A percentile compares a stretch with the other conserved stretches of the same genome.
phyloP scores from a whole-genome alignment of 2,797 vertebrate genomes.

The Sebastiscus tertius region DNA sequence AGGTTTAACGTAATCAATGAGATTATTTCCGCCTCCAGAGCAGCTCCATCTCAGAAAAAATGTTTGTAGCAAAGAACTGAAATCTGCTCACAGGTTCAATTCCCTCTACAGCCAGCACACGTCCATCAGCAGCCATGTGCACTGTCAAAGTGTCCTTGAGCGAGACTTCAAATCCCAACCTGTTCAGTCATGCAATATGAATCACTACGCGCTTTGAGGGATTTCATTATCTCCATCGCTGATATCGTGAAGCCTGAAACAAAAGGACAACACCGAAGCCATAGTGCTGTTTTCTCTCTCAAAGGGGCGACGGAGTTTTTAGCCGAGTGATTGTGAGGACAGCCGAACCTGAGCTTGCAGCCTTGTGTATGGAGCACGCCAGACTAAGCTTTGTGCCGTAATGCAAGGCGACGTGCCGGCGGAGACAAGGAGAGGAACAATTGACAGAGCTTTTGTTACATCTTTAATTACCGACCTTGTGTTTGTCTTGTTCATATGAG shows the following conservation, averaged over 20 bases:
- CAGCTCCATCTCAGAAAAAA: background rate
- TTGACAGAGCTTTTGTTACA: conserved; percentile 64
- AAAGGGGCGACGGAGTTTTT: background rate
- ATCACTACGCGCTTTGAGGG: conserved; percentile 18
- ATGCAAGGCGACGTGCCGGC: conserved; percentile 16
- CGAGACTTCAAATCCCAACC: conserved; percentile 36
- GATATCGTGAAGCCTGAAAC: conserved; percentile 39
- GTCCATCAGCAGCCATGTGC: conserved; percentile 41
- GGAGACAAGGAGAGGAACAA: conserved; percentile 55
- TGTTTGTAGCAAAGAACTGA: background rate
- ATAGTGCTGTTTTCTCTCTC: background rate
- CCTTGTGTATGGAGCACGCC: conserved; percentile 2
- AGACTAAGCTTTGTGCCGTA: conserved; percentile 32
- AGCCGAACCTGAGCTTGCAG: conserved; percentile 25
- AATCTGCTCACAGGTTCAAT: conserved; percentile 41
- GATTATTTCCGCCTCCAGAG: conserved; percentile 17
- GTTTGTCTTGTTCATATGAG: conserved; percentile 61
- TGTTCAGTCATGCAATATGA: conserved; percentile 47
- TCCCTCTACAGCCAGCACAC: conserved; percentile 10
- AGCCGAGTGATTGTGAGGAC: conserved; percentile 22
- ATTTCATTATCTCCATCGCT: conserved; percentile 45
- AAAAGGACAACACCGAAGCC: conserved; percentile 15
- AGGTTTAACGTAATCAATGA: conserved; percentile 40
- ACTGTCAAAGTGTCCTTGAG: conserved; percentile 53
- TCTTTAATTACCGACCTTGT: conserved; percentile 66